phyloP scores from a whole-genome alignment of 2,113 vertebrate genomes.

The Ceyx margarethae region DNA sequence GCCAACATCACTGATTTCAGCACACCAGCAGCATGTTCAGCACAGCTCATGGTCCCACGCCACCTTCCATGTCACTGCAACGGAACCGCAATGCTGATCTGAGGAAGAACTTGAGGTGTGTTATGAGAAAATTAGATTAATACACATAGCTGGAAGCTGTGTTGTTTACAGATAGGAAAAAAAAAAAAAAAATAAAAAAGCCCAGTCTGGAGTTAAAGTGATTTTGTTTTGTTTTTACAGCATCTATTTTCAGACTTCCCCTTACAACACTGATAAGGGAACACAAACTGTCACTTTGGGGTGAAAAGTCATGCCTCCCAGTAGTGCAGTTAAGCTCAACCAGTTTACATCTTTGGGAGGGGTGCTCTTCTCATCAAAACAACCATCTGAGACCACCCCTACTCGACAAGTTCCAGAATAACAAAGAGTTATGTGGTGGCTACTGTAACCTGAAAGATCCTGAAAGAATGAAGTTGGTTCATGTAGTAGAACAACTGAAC shows the following conservation, averaged over 20 bases:
- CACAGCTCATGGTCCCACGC: neutral
- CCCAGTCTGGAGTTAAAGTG: neutral
- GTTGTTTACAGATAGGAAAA: neutral
- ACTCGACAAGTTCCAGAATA: neutral
- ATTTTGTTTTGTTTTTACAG: constrained; percentile 30
- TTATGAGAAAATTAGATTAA: constrained; percentile 18
- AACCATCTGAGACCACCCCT: neutral
- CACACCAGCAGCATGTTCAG: neutral
- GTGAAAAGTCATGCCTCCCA: constrained; percentile 25
- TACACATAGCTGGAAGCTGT: neutral
- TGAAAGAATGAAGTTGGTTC: neutral
- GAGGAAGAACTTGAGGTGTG: neutral
- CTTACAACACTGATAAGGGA: constrained; percentile 23
- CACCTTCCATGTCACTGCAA: neutral
- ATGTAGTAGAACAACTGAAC: neutral
- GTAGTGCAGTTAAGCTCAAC: rapidly evolving
- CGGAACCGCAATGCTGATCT: neutral
- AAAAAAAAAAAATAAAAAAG: neutral
- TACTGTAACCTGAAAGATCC: neutral
- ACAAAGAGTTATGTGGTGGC: neutral
- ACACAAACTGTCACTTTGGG: constrained; percentile 35
- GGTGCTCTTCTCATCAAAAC: neutral
- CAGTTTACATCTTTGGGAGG: neutral
- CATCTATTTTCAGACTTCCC: constrained; percentile 29
- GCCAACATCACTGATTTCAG: neutral